Percentiles rank a stretch among this genome's conserved stretches.
phyloP scores from a whole-genome alignment of 2,797 vertebrate genomes.

The Toxotes lorentzi region DNA sequence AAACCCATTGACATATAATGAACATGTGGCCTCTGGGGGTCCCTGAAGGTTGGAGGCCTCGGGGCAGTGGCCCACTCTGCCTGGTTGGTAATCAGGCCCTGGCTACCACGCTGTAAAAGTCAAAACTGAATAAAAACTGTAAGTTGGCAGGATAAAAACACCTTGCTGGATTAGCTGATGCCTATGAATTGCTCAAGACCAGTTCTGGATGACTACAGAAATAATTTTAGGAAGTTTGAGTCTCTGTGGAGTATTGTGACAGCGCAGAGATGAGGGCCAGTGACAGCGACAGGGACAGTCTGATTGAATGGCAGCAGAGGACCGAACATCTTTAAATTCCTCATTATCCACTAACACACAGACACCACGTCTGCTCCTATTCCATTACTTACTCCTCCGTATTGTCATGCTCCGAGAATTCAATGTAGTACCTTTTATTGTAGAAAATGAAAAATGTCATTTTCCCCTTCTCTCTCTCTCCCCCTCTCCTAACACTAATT shows the following conservation, averaged over 20 bases:
- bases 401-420: slow-evolving; percentile 85
- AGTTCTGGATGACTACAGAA: slow-evolving; percentile 34
- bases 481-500: slow-evolving; percentile 80
- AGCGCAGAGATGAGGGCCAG: slow-evolving; percentile 60
- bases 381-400: slow-evolving; percentile 80
- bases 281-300: slow-evolving; percentile 51
- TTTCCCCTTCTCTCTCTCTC: slow-evolving; percentile 64
- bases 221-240: slow-evolving; percentile 53
- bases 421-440: slow-evolving; percentile 84
- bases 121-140: background rate
- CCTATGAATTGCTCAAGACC: slow-evolving; percentile 5
- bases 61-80: background rate
- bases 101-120: background rate
- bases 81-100: background rate
- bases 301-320: slow-evolving; percentile 76
- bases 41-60: background rate
- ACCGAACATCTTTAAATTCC: slow-evolving; percentile 80
- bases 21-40: background rate
- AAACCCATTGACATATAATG: background rate
- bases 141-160: background rate
- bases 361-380: slow-evolving; percentile 78
- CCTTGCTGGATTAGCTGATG: slow-evolving; percentile 38
- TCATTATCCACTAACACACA: slow-evolving; percentile 83
- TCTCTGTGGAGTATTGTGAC: slow-evolving; percentile 56
- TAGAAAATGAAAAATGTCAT: slow-evolving; percentile 84